These are phyloP conservation scores for Drosophila conformis DNA, from an alignment of 2,888 invertebrate genomes.

Conservation along the genomic window DNA sequence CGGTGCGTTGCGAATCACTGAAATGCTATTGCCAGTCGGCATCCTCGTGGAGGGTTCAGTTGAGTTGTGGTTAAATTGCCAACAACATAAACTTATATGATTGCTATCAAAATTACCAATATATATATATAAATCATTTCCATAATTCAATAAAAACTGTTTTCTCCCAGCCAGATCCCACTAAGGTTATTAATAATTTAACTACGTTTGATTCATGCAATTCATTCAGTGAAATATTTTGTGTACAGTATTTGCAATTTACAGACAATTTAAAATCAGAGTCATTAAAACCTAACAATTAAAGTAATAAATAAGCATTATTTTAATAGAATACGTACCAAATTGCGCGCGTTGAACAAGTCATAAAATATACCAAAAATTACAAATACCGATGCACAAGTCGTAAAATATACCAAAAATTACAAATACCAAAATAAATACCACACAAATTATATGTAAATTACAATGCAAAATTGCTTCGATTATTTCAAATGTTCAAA, in stretches of 20 bases:
- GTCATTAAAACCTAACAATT: not conserved
- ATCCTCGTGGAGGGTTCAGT: too few relatives aligned
- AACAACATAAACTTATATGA: not conserved
- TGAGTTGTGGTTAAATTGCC: too few relatives aligned
- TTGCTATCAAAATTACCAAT: not conserved
- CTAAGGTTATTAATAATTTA: not conserved
- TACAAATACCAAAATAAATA: constrained; percentile 4
- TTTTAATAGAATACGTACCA: constrained; percentile 22
- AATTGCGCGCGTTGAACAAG: not conserved
- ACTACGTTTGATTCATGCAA: not conserved
- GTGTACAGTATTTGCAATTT: not conserved
- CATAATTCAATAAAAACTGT: not conserved
- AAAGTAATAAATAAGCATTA: constrained; percentile 9
- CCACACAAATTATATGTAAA: not conserved
- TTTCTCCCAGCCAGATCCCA: not conserved
- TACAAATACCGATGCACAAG: not conserved
- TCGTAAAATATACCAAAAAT: constrained; percentile 21
- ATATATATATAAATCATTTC: not conserved
- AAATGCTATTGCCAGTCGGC: too few relatives aligned
- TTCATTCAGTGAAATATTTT: not conserved
- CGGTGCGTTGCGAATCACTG: too few relatives aligned
- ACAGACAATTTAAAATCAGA: not conserved
- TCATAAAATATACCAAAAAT: constrained; percentile 20
- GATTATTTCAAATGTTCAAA: too few relatives aligned
- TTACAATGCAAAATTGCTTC: not conserved